Evolutionary conservation across 2,797 vertebrate genomes (phyloP), one percentile per base, ranked within the genome.

Genomic region (Galago senegalensis): DNA sequence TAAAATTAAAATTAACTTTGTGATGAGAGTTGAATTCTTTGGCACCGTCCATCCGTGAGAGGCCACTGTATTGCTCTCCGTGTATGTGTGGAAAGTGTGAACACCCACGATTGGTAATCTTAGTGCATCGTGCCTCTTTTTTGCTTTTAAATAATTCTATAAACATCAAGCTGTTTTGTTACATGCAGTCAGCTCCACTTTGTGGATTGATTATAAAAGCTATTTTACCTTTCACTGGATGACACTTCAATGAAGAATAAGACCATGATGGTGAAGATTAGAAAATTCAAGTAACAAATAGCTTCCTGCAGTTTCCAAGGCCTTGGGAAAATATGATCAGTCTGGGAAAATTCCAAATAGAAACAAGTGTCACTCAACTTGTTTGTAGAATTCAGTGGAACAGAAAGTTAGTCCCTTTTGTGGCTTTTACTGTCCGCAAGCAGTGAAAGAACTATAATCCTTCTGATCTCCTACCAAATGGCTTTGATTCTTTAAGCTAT

Each of bases 221-320:
- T 73, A 6, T 84, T 94, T 93, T 63, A 56, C 95, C 94, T 96
- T 98, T 97, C 93, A 93, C 61, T 40, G 34, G 34, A 25, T 85
- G 95, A 58, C 34, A 96, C 87, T 96, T 98, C 96, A 97, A 97
- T 97, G 87, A 96, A 97, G 96, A 89, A 88, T 87, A 96, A 93
- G 29, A 89, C 31, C 89, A 93, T 3, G 6, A 3, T 1, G 58
- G 31, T 91, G 34, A 49, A 70, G 21, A 77, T 84, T 91, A 91
- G 40, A 89, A 96, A 77, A 76, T 13, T 29, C 2, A 79, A 70
- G 21, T 89, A 89, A 93, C 53, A 70, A 53, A 96, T 58, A 80
- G 61, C 31, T 87, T 70, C 85, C 83, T 94, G 34, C 43, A 56
- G 80, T 81, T 85, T 83, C 67, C 89, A 89, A 91, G 43, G 23